A percentile compares a stretch with the other conserved stretches of the same genome.
Evolutionary conservation across 2,113 vertebrate genomes (phyloP).

Genomic region (Pterocles burchelli): DNA sequence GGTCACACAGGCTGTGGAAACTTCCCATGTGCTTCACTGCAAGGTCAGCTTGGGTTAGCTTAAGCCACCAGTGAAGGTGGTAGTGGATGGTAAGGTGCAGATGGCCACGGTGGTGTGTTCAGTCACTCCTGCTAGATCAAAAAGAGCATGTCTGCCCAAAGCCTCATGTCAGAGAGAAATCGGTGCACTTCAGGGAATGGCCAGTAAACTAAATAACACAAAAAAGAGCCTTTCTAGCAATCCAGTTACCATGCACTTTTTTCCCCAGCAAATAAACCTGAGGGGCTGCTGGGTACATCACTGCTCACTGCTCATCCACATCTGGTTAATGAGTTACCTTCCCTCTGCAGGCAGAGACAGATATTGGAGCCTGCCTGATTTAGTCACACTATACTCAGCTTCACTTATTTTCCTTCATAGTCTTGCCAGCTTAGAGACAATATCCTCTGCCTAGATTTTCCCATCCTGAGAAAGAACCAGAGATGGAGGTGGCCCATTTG

Average conservation of each 20-base stretch:
- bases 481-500: slow-evolving; percentile 14
- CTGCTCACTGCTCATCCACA: background rate
- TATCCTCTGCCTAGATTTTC: background rate
- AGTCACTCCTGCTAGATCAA: background rate
- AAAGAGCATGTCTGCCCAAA: background rate
- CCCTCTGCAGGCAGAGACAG: background rate
- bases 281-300: background rate
- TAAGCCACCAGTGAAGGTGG: background rate
- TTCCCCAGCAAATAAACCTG: background rate
- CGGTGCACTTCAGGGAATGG: background rate
- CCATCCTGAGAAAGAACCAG: background rate
- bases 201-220: background rate
- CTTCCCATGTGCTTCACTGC: background rate
- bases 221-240: background rate
- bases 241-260: background rate
- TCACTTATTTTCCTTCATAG: background rate
- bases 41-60: background rate
- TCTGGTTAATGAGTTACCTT: background rate
- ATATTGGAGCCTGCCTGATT: background rate
- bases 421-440: background rate
- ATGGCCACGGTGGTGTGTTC: background rate
- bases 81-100: background rate
- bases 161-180: background rate
- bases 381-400: background rate
- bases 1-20: background rate